Base-by-base conservation (phyloP, 1,140 invertebrate species). In the Schmidtea mediterranea region DNA sequence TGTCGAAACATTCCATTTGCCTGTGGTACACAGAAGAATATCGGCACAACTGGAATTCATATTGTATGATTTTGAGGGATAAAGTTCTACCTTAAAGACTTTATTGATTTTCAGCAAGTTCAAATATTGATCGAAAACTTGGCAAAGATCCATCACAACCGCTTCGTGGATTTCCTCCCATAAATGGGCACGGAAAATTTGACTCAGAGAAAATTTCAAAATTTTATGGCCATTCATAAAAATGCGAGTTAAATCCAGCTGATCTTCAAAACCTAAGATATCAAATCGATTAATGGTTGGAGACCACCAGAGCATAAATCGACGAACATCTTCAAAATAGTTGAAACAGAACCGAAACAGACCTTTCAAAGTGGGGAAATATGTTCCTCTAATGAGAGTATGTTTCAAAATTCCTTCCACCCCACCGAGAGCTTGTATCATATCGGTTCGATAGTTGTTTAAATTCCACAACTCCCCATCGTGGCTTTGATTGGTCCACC, bases 181-280 rank as follows among this genome's bases (percentile, higher is more conserved):
- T 71, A 98, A 89, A 66, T 98, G 89, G 69, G 89, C 90, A 54
- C 90, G 73, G 74, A 98, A 98, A 52, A 97, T 97, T 69, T 98
- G 90, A 68, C 98, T 97, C 2, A 98, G 70, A 0, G 90, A 97
- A 56, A 98, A 97, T 64, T 98, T 98, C 41, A 98, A 65, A 57
- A 98, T 97, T 71, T 98, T 98, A n/a, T n/a, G n/a, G 55, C 92
- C 92, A 60, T 98, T 92, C 92, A 98, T 98, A 69, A 98, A 98
- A 60, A 98, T 98, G 52, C 92, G 90, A 21, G 92, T 98, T 57
- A 97, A 71, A 73, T 98, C 90, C 49, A 98, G 71, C 70, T 98
- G 92, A 53, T 97, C 87, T 73, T 80, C 69, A 73, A 98, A 98
- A 75, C 92, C 90, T 54, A 98, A 90, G 0, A 94, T 92, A 63